These are phyloP conservation scores for Gouania willdenowi DNA, from an alignment of 2,797 vertebrate species.

Conservation along the genomic window DNA sequence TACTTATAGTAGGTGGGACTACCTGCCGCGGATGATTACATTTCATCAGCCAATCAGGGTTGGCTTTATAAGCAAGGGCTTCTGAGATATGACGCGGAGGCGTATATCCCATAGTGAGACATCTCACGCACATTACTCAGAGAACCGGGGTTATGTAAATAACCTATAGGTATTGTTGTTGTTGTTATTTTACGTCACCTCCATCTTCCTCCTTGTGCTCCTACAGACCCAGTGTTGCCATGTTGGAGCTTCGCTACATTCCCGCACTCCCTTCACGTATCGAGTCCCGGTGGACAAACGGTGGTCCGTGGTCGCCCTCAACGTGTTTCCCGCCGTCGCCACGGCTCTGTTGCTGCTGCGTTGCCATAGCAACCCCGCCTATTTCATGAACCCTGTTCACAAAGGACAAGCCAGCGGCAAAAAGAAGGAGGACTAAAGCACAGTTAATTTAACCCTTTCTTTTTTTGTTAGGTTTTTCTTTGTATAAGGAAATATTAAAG, in stretches of 20 bases:
- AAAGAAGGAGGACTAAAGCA: conserved; percentile 77
- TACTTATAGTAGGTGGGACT: too few species aligned
- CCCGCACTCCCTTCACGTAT: conserved; percentile 89
- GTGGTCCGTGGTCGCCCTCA: conserved; percentile 76
- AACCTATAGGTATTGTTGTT: too few species aligned
- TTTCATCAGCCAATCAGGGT: too few species aligned
- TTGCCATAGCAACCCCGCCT: conserved; percentile 75
- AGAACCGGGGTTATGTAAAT: too few species aligned
- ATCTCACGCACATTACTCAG: too few species aligned
- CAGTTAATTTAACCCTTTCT: too few species aligned
- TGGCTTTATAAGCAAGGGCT: too few species aligned
- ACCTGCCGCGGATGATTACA: too few species aligned
- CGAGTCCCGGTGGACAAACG: conserved; percentile 82
- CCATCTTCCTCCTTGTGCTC: neutral
- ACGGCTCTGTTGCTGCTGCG: conserved; percentile 81
- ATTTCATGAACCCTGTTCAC: conserved; percentile 70
- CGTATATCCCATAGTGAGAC: too few species aligned
- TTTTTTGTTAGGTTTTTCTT: conserved; percentile 17
- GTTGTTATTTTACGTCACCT: conserved; percentile 6
- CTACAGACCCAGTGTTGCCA: conserved; percentile 91
- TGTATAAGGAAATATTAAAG: too few species aligned
- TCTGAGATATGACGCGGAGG: too few species aligned
- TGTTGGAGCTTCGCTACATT: conserved; percentile 85
- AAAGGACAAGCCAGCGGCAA: conserved; percentile 23
- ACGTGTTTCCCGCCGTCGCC: conserved; percentile 67